Evolutionary conservation across 2,888 invertebrate species (phyloP).

Genomic region (Falcaria lacertinaria): DNA sequence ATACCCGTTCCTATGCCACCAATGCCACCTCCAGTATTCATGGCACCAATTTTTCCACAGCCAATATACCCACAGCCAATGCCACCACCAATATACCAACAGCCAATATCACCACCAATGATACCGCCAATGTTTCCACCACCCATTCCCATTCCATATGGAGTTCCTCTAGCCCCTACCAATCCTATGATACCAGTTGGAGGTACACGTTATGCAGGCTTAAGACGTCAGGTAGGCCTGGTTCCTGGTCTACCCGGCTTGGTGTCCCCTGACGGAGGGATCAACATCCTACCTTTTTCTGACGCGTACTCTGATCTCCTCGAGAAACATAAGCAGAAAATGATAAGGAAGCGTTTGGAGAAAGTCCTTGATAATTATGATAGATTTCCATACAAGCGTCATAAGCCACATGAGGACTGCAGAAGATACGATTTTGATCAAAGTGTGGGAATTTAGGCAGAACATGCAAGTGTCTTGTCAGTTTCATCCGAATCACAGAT

Average conservation of each 20-base stretch:
- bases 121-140: slow-evolving; percentile 11
- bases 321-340: slow-evolving; percentile 52
- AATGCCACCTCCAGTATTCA: slow-evolving; percentile 8
- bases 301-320: slow-evolving; percentile 58
- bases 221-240: slow-evolving; percentile 31
- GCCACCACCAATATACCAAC: background rate
- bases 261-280: slow-evolving; percentile 52
- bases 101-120: background rate
- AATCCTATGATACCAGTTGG: slow-evolving; percentile 26
- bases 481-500: no score
- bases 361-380: slow-evolving; percentile 38
- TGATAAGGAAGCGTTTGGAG: slow-evolving; percentile 40
- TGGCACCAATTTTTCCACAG: slow-evolving; percentile 14
- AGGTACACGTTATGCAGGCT: slow-evolving; percentile 7
- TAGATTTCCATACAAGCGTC: slow-evolving; percentile 14
- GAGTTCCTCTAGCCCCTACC: slow-evolving; percentile 28
- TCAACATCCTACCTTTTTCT: slow-evolving; percentile 65
- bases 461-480: no score
- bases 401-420: slow-evolving; percentile 4
- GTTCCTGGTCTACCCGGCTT: slow-evolving; percentile 57
- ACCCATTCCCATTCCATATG: slow-evolving; percentile 19
- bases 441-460: background rate
- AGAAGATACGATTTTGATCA: background rate
- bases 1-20: slow-evolving; percentile 7
- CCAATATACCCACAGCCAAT: slow-evolving; percentile 7